Conservation (phyloP, 2,113 vertebrate species). For the Tinamus guttatus region DNA sequence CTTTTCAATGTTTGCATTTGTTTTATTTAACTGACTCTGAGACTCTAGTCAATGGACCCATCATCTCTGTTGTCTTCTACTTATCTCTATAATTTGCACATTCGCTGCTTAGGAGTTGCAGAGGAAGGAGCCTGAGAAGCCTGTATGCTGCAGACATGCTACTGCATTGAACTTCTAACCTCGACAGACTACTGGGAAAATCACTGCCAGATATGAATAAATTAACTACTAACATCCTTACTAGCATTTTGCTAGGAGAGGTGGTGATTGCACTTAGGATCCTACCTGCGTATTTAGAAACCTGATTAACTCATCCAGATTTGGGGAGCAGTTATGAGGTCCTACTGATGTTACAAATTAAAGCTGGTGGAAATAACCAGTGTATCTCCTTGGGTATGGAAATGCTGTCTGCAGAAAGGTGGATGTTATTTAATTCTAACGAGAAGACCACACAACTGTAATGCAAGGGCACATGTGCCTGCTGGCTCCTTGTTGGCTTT, state of each 20-base stretch:
- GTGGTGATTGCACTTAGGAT: neutral
- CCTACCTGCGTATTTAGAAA: neutral
- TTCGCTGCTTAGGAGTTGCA: neutral
- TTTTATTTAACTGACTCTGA: neutral
- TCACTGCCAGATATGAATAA: neutral
- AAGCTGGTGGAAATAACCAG: neutral
- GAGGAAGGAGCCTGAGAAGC: neutral
- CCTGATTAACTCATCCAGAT: neutral
- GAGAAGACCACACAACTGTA: neutral
- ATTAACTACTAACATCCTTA: neutral
- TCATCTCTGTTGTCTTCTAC: neutral
- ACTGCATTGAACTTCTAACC: neutral
- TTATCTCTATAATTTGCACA: neutral
- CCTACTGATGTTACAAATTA: rapidly evolving
- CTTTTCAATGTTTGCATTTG: neutral
- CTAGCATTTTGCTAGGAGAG: neutral
- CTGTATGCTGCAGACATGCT: neutral
- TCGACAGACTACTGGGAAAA: neutral
- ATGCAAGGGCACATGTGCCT: neutral
- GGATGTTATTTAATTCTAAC: neutral
- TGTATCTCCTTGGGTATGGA: neutral
- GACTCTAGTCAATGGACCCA: neutral
- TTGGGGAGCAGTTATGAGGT: neutral
- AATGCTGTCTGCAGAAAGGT: neutral
- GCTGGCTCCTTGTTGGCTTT: neutral